Evolutionary conservation across 1,140 invertebrate species (phyloP).

Genomic region (Antheraea mylitta): DNA sequence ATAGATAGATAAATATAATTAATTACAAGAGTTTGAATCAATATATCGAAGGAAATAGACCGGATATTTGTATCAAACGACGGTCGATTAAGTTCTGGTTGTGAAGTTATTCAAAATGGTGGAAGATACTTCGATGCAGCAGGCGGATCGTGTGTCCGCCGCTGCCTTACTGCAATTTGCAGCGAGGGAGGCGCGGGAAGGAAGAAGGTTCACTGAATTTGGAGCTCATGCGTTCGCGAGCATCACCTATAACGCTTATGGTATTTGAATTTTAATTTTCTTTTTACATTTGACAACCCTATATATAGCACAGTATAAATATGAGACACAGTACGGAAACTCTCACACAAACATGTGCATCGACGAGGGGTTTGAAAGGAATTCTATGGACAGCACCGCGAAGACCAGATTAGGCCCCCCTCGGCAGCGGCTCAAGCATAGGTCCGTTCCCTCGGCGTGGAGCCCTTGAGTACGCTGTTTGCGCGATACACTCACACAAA

Average conservation of each 20-base stretch:
- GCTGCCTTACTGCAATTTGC: constrained; percentile 65
- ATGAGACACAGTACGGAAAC: no score
- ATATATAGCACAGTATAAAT: no score
- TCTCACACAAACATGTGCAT: no score
- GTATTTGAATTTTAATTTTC: constrained; percentile 31
- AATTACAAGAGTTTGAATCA: no score
- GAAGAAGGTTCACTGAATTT: constrained; percentile 59
- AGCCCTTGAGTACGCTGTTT: no score
- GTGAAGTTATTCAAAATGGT: constrained; percentile 43
- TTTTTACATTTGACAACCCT: not conserved
- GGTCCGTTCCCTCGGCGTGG: no score
- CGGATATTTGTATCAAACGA: not conserved
- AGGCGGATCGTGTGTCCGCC: constrained; percentile 55
- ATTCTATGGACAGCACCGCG: no score
- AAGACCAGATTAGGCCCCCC: no score
- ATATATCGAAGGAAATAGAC: not conserved
- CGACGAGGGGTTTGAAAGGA: no score
- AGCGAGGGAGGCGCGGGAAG: constrained; percentile 63
- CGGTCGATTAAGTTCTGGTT: constrained; percentile 3
- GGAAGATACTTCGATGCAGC: constrained; percentile 46
- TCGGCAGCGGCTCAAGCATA: no score
- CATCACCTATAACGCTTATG: constrained; percentile 65
- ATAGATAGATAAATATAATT: no score
- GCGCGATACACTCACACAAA: no score
- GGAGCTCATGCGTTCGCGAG: constrained; percentile 64